Base-by-base conservation (phyloP, 2,113 vertebrate genomes). In the Trogon melanurus region DNA sequence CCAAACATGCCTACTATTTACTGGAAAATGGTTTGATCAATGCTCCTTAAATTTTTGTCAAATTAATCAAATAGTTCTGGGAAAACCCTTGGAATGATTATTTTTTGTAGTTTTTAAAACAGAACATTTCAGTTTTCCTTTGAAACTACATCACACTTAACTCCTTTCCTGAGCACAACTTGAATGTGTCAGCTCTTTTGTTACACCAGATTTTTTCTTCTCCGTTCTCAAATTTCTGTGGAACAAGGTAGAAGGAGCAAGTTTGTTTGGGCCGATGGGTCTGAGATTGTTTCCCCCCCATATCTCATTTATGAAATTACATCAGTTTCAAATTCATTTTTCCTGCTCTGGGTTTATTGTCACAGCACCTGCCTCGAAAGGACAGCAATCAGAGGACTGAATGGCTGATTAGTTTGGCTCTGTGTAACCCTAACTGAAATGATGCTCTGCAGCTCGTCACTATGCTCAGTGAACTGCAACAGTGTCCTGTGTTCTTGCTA, bases 371-470 rank as follows among this genome's bases (percentile, higher is more conserved):
- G 82, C 12, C 54, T 36, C 74, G 27, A 81, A 20, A 53, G 64
- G n/a, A 17, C 22, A 81, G 70, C 29, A 48, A 14, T 18, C 73
- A 79, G 13, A 73, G 65, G 66, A 56, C 20, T 58, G 47, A 45
- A 67, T 47, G 56, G 89, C 53, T 94, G 85, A 79, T 84, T 62
- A 53, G 80, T 69, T 69, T 95, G 93, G 69, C 80, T 54, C 88
- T 66, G 61, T 22, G 38, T 36, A 70, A 34, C 25, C 72, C 27
- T 29, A 58, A 44, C 7, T 34, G 65, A 47, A 79, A 32, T 15
- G 29, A 66, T 70, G 44, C 26, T 70, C 36, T 74, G 86, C 26
- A 85, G 64, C 79, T 80, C 57, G 21, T 75, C 65, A 71, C 20
- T 32, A 7, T 4, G 22, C 57, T 38, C 48, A 2, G 44, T 25